phyloP scores from a whole-genome alignment of 1,140 invertebrate genomes.

The Sinella curviseta region DNA sequence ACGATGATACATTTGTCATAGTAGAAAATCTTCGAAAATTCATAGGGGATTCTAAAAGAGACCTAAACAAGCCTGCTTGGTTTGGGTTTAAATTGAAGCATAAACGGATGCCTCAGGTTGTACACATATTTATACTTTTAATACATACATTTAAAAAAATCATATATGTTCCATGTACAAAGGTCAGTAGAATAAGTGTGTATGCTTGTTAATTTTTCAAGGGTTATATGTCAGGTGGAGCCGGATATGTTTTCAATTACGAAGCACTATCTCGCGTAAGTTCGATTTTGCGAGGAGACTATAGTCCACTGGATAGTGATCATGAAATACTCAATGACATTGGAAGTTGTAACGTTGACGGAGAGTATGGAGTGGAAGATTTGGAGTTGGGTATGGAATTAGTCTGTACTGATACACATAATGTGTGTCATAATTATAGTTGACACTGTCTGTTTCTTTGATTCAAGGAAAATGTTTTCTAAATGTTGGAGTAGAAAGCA shows the following conservation, averaged over 20 bases:
- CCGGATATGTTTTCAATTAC: constrained; percentile 54
- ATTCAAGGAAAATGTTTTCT: constrained; percentile 44
- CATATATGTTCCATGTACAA: background rate
- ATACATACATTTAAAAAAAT: too few relatives aligned
- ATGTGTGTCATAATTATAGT: too few relatives aligned
- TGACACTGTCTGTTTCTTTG: background rate
- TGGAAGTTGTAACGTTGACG: constrained; percentile 21
- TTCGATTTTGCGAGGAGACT: background rate
- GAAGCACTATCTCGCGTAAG: constrained; percentile 46
- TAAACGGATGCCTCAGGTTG: constrained; percentile 32
- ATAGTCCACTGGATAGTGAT: background rate
- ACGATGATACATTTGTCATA: constrained; percentile 58
- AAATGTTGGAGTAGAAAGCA: constrained; percentile 28
- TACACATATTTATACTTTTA: too few relatives aligned
- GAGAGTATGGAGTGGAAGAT: constrained; percentile 43
- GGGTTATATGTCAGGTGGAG: constrained; percentile 52
- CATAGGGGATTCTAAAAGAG: constrained; percentile 42
- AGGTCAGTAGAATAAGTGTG: background rate
- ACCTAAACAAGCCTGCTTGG: constrained; percentile 36
- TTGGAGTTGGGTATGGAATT: constrained; percentile 47
- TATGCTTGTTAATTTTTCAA: constrained; percentile 32
- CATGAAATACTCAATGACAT: background rate
- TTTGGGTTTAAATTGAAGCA: constrained; percentile 45
- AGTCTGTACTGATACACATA: too few relatives aligned
- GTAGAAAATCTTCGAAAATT: constrained; percentile 57